Conservation (phyloP, 2,797 vertebrate species). For the Martes flavigula region DNA sequence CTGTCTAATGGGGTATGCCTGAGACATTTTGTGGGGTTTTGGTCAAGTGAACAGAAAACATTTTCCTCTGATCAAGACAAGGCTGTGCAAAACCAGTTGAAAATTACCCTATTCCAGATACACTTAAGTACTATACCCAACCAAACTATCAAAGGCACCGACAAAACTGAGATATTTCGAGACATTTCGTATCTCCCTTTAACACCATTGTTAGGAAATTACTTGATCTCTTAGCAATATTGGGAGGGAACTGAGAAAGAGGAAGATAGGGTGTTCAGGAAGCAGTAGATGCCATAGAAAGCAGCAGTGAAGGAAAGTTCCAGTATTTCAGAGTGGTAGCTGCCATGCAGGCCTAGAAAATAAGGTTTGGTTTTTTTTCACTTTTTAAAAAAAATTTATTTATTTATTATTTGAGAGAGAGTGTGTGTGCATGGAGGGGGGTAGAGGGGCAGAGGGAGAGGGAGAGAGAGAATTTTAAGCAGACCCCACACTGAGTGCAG, state of each 20-base stretch:
- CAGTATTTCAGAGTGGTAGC: background rate
- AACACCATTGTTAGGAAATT: background rate
- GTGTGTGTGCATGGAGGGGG: background rate
- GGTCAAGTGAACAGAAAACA: background rate
- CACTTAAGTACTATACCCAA: background rate
- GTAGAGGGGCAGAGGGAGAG: background rate
- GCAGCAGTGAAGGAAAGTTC: background rate
- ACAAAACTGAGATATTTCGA: background rate
- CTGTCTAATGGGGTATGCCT: background rate
- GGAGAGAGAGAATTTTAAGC: background rate
- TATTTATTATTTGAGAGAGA: background rate
- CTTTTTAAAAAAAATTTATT: background rate
- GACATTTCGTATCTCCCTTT: background rate
- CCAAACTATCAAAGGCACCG: background rate
- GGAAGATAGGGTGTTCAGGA: background rate
- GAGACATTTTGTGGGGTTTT: background rate
- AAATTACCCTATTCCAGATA: background rate
- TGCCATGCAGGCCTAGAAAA: background rate
- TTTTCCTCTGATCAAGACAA: background rate
- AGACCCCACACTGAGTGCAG: background rate
- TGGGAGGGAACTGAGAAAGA: background rate
- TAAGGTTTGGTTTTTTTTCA: background rate
- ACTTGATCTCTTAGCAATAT: slow-evolving; percentile 33
- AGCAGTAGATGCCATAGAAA: background rate
- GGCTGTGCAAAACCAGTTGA: background rate